These are phyloP conservation scores for Chydorus sphaericus DNA, from an alignment of 2,888 invertebrate genomes.

Conservation along the genomic window DNA sequence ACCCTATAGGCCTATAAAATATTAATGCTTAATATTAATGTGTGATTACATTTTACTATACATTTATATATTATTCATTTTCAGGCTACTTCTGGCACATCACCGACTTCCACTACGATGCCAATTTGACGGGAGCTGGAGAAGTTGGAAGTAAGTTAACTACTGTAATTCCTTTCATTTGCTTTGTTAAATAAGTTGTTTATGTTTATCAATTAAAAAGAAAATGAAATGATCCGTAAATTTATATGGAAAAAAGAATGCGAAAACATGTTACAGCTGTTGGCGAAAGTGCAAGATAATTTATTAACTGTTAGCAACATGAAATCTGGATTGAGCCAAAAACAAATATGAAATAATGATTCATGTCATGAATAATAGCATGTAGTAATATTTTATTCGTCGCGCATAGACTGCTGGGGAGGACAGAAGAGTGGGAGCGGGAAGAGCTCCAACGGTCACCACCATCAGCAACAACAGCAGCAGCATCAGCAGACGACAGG, in stretches of 20 bases:
- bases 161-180: too few relatives aligned
- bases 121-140: constrained; percentile 59
- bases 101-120: constrained; percentile 81
- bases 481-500: constrained; percentile 33
- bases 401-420: constrained; percentile 47
- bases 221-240: background rate
- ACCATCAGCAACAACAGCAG: constrained; percentile 23
- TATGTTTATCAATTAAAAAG: too few relatives aligned
- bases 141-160: constrained; percentile 56
- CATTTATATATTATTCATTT: constrained; percentile 7
- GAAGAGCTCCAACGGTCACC: constrained; percentile 32
- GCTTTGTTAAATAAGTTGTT: too few relatives aligned
- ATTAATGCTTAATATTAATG: too few relatives aligned
- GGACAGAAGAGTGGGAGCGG: constrained; percentile 29
- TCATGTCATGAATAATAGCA: too few relatives aligned
- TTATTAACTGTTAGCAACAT: background rate
- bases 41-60: too few relatives aligned
- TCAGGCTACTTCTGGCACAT: constrained; percentile 92
- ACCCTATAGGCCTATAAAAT: too few relatives aligned
- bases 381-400: too few relatives aligned
- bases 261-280: background rate
- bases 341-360: background rate
- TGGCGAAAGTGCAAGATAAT: background rate
- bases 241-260: background rate
- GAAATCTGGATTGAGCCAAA: background rate